Base-by-base conservation (phyloP, 23 tunicate genomes). In the Styela plicata region DNA sequence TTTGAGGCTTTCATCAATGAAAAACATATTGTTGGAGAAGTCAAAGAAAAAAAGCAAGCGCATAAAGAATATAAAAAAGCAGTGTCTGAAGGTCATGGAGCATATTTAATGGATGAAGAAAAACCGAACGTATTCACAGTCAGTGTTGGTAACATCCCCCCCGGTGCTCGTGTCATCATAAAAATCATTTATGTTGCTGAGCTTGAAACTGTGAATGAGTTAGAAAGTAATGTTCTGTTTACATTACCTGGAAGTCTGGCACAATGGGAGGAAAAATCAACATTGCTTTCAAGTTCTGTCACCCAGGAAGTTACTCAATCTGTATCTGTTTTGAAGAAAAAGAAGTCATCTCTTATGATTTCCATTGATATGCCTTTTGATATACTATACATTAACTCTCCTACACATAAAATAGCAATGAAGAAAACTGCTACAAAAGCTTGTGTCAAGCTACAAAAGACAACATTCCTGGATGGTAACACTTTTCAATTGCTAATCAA, bases 31-130 rank as follows among this genome's bases (percentile, higher is more conserved):
- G 75, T 91, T 63, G 97, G 97, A 26, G 80, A 82, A 84, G 97
- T 90, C 22, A 91, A 91, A 79, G 87, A 86, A 44, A 91, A 91
- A 65, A 84, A 91, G 70, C 67, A 20, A 24, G 97, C 97, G 3
- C 97, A 83, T 61, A 86, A 83, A 63, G 90, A 91, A 34, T 91
- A 91, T 68, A 83, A 79, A 63, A 71, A 83, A 75, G 97, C 97
- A 0, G 81, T 91, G 27, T 65, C 73, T n/a, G 80, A 85, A 30
- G 97, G 97, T 16, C 97, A 91, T 83, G 97, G 97, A 36, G 97
- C 97, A 52, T 91, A 91, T 83, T 52, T 91, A 26, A 91, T 91
- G 97, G 97, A 91, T 73, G 90, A 91, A 79, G 97, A 91, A 37
- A 78, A 91, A 82, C 71, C 90, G 2, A 85, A 86, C 36, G 87